phyloP scores from a whole-genome alignment of 2,113 vertebrate genomes.

The Takifugu bimaculatus region DNA sequence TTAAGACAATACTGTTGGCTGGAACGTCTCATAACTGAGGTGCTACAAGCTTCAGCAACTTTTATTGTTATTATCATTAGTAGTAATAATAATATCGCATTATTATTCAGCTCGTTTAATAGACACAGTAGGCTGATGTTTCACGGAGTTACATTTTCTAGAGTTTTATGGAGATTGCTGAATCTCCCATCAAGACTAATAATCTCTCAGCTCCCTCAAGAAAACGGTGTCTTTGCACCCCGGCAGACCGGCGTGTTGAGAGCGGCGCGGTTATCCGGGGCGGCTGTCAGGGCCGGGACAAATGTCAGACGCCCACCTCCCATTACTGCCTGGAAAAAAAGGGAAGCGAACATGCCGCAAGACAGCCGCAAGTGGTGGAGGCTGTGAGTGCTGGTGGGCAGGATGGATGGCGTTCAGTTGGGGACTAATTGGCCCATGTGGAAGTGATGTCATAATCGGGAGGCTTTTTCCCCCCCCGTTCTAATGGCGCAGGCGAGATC shows the following conservation, averaged over 20 bases:
- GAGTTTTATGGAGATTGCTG: no score
- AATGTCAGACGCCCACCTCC: slow-evolving; percentile 38
- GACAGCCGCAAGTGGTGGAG: slow-evolving; percentile 34
- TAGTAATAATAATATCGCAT: no score
- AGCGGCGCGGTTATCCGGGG: slow-evolving; percentile 49
- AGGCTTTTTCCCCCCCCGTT: neutral
- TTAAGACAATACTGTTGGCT: no score
- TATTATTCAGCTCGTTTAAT: no score
- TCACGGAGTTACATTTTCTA: no score
- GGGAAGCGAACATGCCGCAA: slow-evolving; percentile 33
- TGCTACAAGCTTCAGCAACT: no score
- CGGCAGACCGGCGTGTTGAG: slow-evolving; percentile 39
- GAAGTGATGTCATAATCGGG: slow-evolving; percentile 28
- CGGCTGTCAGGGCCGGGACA: slow-evolving; percentile 46
- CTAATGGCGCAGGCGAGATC: slow-evolving; percentile 11
- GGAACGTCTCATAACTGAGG: no score
- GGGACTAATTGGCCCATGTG: slow-evolving; percentile 39
- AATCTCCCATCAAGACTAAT: slow-evolving; percentile 12
- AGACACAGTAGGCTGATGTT: no score
- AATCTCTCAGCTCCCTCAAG: slow-evolving; percentile 24
- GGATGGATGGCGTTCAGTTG: slow-evolving; percentile 42
- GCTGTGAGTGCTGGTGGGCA: slow-evolving; percentile 19
- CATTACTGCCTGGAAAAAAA: slow-evolving; percentile 44
- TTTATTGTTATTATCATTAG: no score
- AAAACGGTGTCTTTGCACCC: slow-evolving; percentile 37